A percentile compares a stretch with the other conserved stretches of the same genome.
Evolutionary conservation across 2,113 vertebrate genomes (phyloP).

Genomic region (Rhombomys opimus): DNA sequence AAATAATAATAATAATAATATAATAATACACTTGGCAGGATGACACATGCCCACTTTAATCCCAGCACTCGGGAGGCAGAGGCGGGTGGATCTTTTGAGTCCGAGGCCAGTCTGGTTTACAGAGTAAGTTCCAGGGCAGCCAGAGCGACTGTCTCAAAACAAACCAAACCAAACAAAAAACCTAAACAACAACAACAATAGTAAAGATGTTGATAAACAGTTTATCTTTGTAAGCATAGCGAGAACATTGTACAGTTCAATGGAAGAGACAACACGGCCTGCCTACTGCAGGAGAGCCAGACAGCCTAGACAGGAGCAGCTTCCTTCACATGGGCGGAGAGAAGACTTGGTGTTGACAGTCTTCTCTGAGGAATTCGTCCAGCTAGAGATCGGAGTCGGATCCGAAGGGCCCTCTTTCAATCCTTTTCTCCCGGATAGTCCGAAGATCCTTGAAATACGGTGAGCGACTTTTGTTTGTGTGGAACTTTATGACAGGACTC

Average conservation of each 20-base stretch:
- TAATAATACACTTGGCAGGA: no score
- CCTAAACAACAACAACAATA: not conserved
- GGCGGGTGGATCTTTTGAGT: not conserved
- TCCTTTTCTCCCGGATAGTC: constrained; percentile 54
- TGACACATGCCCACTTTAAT: not conserved
- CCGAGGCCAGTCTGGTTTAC: not conserved
- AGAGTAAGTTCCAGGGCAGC: not conserved
- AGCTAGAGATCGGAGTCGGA: not conserved
- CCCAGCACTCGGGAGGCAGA: not conserved
- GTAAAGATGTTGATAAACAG: constrained; percentile 1
- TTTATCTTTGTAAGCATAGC: constrained; percentile 61
- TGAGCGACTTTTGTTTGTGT: not conserved
- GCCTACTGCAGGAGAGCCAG: not conserved
- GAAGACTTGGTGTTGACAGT: not conserved
- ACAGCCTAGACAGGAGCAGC: not conserved
- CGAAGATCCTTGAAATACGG: constrained; percentile 58
- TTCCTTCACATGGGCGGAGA: not conserved
- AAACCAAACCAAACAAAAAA: not conserved
- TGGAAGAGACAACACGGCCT: not conserved
- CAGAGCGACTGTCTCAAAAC: not conserved
- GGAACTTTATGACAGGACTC: constrained; percentile 22
- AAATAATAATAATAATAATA: not conserved
- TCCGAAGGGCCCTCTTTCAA: constrained; percentile 68
- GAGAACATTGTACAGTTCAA: constrained; percentile 43
- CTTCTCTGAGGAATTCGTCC: not conserved